Evolutionary conservation across 2,113 vertebrate genomes (phyloP).

Genomic region (Sturnira hondurensis): DNA sequence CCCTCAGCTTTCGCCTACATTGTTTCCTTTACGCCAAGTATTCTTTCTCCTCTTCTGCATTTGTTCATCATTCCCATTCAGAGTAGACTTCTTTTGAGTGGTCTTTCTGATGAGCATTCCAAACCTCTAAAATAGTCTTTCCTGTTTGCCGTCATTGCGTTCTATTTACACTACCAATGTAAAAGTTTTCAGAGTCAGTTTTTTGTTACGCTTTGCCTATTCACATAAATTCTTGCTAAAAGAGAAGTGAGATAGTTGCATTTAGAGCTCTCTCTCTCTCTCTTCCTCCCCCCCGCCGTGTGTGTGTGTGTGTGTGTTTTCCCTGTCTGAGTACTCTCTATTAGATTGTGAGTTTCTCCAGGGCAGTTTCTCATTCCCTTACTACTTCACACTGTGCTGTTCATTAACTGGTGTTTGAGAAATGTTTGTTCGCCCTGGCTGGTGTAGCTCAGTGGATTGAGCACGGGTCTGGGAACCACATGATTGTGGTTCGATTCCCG

Average conservation of each 20-base stretch:
- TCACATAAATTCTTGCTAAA: not conserved
- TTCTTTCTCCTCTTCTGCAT: not conserved
- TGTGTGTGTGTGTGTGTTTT: not conserved
- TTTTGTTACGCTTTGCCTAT: not conserved
- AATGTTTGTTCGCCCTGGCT: slow-evolving; percentile 25
- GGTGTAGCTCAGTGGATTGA: too few species aligned
- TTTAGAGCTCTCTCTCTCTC: not conserved
- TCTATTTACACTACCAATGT: not conserved
- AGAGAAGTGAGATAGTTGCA: not conserved
- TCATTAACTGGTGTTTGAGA: not conserved
- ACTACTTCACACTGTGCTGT: not conserved
- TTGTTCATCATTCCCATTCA: not conserved
- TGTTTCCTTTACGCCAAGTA: not conserved
- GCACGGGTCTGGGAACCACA: too few species aligned
- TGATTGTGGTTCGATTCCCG: too few species aligned
- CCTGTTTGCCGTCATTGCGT: not conserved
- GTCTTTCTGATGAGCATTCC: not conserved
- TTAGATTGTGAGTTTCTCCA: not conserved
- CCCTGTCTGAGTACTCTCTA: not conserved
- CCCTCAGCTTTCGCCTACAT: not conserved
- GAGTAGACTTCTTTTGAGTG: not conserved
- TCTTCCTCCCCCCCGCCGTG: not conserved
- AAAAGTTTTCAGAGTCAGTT: not conserved
- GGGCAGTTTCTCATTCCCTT: not conserved
- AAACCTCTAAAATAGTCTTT: not conserved